Base-by-base conservation (phyloP, 2,113 vertebrate genomes). In the Redunca redunca region DNA sequence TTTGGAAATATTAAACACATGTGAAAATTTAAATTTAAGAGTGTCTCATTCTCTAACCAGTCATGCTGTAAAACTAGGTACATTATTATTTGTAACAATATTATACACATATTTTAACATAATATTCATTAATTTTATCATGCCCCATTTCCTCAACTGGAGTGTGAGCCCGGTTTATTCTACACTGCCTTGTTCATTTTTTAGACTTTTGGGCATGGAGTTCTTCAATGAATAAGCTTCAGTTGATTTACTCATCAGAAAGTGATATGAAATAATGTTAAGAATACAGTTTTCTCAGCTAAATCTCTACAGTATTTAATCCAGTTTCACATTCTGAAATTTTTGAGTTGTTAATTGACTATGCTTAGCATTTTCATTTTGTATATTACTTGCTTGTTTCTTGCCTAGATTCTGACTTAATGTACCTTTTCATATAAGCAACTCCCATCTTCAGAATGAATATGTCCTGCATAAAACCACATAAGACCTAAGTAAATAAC, bases 401-500 rank as follows among this genome's bases (percentile, higher is more conserved):
- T 94, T 94, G 43, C n/a, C n/a, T 90, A 81, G 7, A 83, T 84
- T 93, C 36, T 88, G 26, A 94, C 21, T 93, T 96, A 94, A 81
- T 88, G 90, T 60, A n/a, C 5, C 52, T 90, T 95, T 93, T 83
- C 62, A 58, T 78, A 90, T 74, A 96, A 96, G 94, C 13, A 96
- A 91, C 30, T 94, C 71, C 30, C 23, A 78, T 30, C 60, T 81
- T 64, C 64, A 87, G 55, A 94, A 88, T 88, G 15, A 96, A 58
- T 78, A 14, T 93, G 85, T 95, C 43, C 55, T 92, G 30, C 50
- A 92, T 83, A 84, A 78, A 97, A 90, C 81, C 81, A 96, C 89
- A 88, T 71, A 93, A 64, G 57, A 64, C 86, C 94, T 91, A 96
- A 97, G 30, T 96, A 96, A 98, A 94, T 96, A 97, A 94, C 92